Base-by-base conservation (phyloP, 2,888 invertebrate genomes). In the Phasia obesa region DNA sequence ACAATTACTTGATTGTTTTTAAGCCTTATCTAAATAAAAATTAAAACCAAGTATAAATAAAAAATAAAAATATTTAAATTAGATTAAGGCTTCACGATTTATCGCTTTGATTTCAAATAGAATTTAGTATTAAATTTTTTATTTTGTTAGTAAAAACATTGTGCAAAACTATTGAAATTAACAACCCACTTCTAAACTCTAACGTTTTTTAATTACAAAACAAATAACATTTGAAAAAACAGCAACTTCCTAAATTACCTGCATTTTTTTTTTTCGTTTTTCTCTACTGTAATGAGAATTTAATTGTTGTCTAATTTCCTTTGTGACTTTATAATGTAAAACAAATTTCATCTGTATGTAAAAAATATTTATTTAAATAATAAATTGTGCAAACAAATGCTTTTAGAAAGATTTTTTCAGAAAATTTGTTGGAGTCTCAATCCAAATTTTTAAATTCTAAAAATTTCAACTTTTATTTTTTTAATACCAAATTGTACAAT, bases 181-280 rank as follows among this genome's bases (percentile, higher is more conserved):
- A 64, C 64, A 74, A 64, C 62, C 73, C 53, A 64, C 74, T 23
- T 23, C 23, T 19, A 51, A 60, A 53, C 21, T 62, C 2, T 42
- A 73, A 55, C 44, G 21, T 47, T 64, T 64, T 55, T 74, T 35
- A 74, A 44, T 73, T 73, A 73, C 71, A 73, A 62, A 64, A 64
- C 21, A 74, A 64, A 53, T 38, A 44, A 27, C 17, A 59, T 11
- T 1, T 35, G 13, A 69, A 25, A 53, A 19, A 19, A 65, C 6
- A 38, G 4, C 47, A 70, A 59, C 81, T 75, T 81, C 80, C 81
- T 51, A 81, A 81, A 81, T 77, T 65, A 75, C 62, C 38, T 51
- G 15, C 4, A 13, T 47, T n/a, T 62, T 64, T n/a, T n/a, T n/a
- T n/a, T n/a, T n/a, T n/a, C n/a, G 38, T 53, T 62, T 17, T 25